Evolutionary conservation across 2,888 invertebrate genomes (phyloP).

Genomic region (Macaria notata): DNA sequence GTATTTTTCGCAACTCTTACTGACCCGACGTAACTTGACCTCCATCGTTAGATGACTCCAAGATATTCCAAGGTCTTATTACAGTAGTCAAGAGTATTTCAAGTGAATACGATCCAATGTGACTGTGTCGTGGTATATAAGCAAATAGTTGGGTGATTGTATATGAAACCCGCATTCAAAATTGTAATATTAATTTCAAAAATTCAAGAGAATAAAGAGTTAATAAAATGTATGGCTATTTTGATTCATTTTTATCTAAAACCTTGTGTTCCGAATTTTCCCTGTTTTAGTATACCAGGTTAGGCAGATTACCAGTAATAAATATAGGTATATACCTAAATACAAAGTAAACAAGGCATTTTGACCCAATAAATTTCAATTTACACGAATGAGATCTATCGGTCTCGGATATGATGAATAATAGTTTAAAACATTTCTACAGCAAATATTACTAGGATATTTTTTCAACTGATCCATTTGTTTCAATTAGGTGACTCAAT

Average conservation of each 20-base stretch:
- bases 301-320: too few relatives aligned
- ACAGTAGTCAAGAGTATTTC: slow-evolving; percentile 52
- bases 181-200: slow-evolving; percentile 82
- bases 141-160: slow-evolving; percentile 81
- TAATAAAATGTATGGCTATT: slow-evolving; percentile 66
- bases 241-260: slow-evolving; percentile 37
- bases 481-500: too few relatives aligned
- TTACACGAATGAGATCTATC: too few relatives aligned
- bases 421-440: too few relatives aligned
- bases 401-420: too few relatives aligned
- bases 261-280: neutral
- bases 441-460: too few relatives aligned
- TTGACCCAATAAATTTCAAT: too few relatives aligned
- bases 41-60: slow-evolving; percentile 22
- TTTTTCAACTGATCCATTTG: too few relatives aligned
- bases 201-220: slow-evolving; percentile 82
- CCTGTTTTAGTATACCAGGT: neutral
- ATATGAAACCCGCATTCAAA: slow-evolving; percentile 81
- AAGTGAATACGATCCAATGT: slow-evolving; percentile 58
- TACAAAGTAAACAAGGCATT: too few relatives aligned
- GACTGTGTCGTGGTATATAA: slow-evolving; percentile 80
- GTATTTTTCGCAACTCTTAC: slow-evolving; percentile 31
- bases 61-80: slow-evolving; percentile 33
- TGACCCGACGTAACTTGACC: slow-evolving; percentile 31
- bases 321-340: too few relatives aligned